phyloP scores from a whole-genome alignment of 2,797 vertebrate genomes.

The Myotis planiceps region DNA sequence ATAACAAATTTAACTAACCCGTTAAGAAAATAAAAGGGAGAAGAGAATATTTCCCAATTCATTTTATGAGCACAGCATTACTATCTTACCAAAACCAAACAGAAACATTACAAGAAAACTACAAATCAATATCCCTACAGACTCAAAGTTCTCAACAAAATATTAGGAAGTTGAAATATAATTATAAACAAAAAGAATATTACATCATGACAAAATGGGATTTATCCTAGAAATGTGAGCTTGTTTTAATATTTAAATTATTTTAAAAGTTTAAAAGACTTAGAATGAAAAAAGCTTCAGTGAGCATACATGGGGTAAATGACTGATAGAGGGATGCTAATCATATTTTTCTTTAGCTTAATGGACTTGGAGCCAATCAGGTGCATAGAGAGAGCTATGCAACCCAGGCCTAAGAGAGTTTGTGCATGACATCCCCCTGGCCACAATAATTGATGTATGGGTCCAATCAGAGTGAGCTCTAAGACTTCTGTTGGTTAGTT shows the following conservation, averaged over 20 bases:
- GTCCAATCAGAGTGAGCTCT: not conserved
- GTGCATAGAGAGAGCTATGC: not conserved
- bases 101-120: not conserved
- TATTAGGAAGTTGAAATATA: not conserved
- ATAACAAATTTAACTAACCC: not conserved
- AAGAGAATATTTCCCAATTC: not conserved
- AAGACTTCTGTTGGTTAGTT: not conserved
- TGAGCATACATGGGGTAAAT: not conserved
- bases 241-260: conserved; percentile 21
- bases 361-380: not conserved
- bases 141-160: not conserved
- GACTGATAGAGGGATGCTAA: not conserved
- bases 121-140: not conserved
- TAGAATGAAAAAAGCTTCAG: not conserved
- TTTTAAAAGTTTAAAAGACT: conserved; percentile 36
- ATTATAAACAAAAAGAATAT: not conserved
- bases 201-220: not conserved
- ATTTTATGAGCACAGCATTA: not conserved
- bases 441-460: not conserved
- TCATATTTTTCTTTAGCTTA: not conserved
- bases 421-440: not conserved
- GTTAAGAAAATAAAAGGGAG: not conserved
- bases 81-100: not conserved
- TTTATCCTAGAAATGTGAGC: not conserved
- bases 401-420: not conserved